These are phyloP conservation scores for Heliconius congener DNA, from an alignment of 1,140 invertebrate species.

Conservation along the genomic window DNA sequence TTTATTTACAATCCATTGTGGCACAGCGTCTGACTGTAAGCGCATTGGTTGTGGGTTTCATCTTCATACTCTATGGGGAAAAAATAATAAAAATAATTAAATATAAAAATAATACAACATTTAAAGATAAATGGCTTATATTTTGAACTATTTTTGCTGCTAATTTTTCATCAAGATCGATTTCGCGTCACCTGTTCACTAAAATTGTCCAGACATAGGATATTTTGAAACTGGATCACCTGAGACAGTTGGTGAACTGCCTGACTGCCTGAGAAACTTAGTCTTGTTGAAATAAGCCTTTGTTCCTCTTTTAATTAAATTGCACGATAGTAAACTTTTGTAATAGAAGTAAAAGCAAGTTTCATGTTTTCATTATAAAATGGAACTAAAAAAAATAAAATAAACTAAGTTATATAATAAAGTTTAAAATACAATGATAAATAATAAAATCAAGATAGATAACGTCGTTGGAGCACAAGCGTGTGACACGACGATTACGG, in stretches of 20 bases:
- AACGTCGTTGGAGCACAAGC: too few relatives aligned
- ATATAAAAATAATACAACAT: not conserved
- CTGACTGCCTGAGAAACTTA: conserved; percentile 26
- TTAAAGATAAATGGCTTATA: not conserved
- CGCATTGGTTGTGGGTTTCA: too few relatives aligned
- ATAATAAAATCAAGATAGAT: too few relatives aligned
- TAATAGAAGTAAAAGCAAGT: conserved; percentile 21
- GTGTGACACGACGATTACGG: too few relatives aligned
- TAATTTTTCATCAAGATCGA: conserved; percentile 25
- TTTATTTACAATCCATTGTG: too few relatives aligned
- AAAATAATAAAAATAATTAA: too few relatives aligned
- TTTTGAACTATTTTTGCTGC: not conserved
- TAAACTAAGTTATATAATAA: too few relatives aligned
- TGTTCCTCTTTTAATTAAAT: conserved; percentile 32
- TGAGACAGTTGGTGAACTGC: conserved; percentile 38
- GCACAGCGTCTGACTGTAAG: too few relatives aligned
- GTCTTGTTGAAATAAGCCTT: conserved; percentile 18
- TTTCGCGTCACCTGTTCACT: conserved; percentile 50
- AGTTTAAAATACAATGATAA: too few relatives aligned
- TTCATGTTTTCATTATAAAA: too few relatives aligned
- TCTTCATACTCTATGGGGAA: too few relatives aligned
- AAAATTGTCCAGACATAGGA: conserved; percentile 31
- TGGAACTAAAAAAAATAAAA: too few relatives aligned
- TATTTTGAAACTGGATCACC: conserved; percentile 60
- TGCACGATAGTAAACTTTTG: conserved; percentile 15